Evolutionary conservation across 2,888 invertebrate genomes (phyloP).

Genomic region (Orgyia antiqua): DNA sequence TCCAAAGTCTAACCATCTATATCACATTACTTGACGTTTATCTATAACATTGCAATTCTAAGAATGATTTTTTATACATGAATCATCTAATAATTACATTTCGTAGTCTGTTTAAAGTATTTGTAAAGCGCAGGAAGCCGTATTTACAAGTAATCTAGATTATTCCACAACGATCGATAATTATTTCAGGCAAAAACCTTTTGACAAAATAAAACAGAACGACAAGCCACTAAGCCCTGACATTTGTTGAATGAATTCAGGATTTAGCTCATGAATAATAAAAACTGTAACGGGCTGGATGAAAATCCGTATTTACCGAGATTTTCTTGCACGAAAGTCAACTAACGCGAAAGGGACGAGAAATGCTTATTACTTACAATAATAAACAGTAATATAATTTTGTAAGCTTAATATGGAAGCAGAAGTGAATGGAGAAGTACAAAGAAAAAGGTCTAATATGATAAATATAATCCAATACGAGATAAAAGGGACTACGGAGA

Average conservation of each 20-base stretch:
- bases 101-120: no score
- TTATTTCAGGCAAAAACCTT: not conserved
- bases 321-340: not conserved
- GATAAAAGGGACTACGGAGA: conserved; percentile 4
- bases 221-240: not conserved
- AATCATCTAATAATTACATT: no score
- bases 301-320: not conserved
- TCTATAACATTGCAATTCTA: no score
- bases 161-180: no score
- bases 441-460: conserved; percentile 15
- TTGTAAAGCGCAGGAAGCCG: no score
- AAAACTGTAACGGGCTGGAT: not conserved
- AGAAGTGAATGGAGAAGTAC: conserved; percentile 4
- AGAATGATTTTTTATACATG: no score
- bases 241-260: not conserved
- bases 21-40: no score
- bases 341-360: not conserved
- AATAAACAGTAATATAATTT: not conserved
- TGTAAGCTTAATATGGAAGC: not conserved
- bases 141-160: no score
- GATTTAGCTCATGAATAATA: conserved; percentile 3
- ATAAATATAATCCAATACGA: conserved; percentile 14
- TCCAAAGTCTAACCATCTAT: no score
- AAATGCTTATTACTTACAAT: conserved; percentile 2
- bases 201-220: not conserved